These are phyloP conservation scores for Macrophya alboannulata DNA, from an alignment of 2,888 invertebrate genomes.

Conservation along the genomic window DNA sequence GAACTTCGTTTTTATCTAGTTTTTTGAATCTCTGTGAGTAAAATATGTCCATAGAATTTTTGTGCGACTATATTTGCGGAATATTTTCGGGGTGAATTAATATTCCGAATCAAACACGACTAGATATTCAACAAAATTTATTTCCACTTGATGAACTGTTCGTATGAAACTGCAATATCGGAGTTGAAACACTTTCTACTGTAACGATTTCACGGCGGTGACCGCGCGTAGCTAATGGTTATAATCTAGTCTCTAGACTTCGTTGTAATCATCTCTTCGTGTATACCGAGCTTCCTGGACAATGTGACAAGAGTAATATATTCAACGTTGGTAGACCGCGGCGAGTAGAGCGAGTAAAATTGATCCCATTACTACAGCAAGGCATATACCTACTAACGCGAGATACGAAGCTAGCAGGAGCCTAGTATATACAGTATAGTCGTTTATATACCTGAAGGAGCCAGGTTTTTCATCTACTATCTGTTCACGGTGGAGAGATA, in stretches of 20 bases:
- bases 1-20: neutral
- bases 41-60: neutral
- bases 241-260: slow-evolving; percentile 22
- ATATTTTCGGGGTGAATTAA: neutral
- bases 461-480: slow-evolving; percentile 21
- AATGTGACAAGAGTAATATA: slow-evolving; percentile 29
- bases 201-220: slow-evolving; percentile 28
- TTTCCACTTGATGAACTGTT: neutral
- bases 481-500: neutral
- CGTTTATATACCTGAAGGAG: slow-evolving; percentile 4
- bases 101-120: neutral
- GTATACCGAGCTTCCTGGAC: neutral
- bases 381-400: slow-evolving; percentile 11
- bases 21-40: neutral
- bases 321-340: neutral
- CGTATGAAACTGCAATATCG: neutral
- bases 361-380: slow-evolving; percentile 21
- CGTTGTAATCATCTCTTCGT: neutral
- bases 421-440: neutral
- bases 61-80: neutral
- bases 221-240: slow-evolving; percentile 36
- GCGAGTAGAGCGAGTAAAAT: slow-evolving; percentile 31
- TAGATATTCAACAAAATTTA: neutral
- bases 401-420: neutral
- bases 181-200: slow-evolving; percentile 35